Evolutionary conservation across 2,888 invertebrate species (phyloP).

Genomic region (Euclidia mi): DNA sequence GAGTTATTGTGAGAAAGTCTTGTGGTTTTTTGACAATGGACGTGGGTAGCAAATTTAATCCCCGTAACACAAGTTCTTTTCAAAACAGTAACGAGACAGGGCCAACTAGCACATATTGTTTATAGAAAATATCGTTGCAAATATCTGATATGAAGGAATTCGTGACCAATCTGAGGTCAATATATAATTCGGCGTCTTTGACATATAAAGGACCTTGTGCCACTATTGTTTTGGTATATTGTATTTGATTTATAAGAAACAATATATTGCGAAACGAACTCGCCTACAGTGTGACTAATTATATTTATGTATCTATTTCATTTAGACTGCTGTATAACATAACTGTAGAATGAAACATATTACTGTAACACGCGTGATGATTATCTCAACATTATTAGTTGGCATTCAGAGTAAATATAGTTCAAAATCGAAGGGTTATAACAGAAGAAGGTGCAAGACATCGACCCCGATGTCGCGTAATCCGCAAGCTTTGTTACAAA

Average conservation of each 20-base stretch:
- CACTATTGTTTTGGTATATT: constrained; percentile 64
- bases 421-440: constrained; percentile 62
- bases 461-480: constrained; percentile 62
- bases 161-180: constrained; percentile 82
- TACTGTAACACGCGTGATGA: constrained; percentile 1
- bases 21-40: not conserved
- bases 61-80: constrained; percentile 26
- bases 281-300: not conserved
- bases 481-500: constrained; percentile 51
- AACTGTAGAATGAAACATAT: not conserved
- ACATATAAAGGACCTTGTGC: constrained; percentile 80
- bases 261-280: not conserved
- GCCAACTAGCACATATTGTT: constrained; percentile 75
- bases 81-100: constrained; percentile 65
- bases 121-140: constrained; percentile 78
- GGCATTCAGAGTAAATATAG: constrained; percentile 43
- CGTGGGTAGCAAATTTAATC: not conserved
- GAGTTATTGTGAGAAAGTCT: constrained; percentile 62
- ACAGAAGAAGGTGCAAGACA: constrained; percentile 52
- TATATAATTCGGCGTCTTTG: constrained; percentile 73
- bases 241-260: constrained; percentile 41
- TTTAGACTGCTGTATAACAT: not conserved
- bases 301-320: no score
- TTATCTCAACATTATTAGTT: constrained; percentile 21
- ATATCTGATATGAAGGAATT: constrained; percentile 80